Evolutionary conservation across 2,797 vertebrate species (phyloP).

Genomic region (Labroides dimidiatus): DNA sequence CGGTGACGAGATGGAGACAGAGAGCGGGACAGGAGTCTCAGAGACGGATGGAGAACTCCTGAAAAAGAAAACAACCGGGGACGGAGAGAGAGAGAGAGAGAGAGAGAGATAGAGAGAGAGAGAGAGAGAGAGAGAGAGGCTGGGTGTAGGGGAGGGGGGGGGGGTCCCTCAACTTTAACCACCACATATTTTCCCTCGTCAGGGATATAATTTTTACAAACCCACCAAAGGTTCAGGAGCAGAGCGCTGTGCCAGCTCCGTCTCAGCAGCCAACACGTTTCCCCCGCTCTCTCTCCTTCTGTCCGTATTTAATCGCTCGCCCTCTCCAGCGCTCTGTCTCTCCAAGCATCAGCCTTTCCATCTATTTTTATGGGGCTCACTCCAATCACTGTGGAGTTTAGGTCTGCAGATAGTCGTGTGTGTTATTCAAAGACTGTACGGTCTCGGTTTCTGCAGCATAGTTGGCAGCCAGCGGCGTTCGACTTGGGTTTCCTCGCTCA

Average conservation of each 20-base stretch:
- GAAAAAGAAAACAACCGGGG: slow-evolving; percentile 42
- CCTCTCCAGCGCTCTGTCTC: neutral
- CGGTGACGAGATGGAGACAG: slow-evolving; percentile 19
- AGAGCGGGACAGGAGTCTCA: slow-evolving; percentile 16
- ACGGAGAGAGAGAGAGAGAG: slow-evolving; percentile 44
- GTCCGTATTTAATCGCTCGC: slow-evolving; percentile 6
- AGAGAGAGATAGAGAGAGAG: slow-evolving; percentile 35
- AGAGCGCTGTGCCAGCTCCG: slow-evolving; percentile 70
- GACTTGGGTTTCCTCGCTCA: slow-evolving; percentile 14
- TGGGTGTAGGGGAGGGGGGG: slow-evolving; percentile 12
- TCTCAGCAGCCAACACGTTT: slow-evolving; percentile 52
- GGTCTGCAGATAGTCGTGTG: slow-evolving; percentile 22
- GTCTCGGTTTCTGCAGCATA: slow-evolving; percentile 34
- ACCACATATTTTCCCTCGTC: slow-evolving; percentile 79
- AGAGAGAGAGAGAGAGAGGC: slow-evolving; percentile 32
- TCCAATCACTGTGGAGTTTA: slow-evolving; percentile 47
- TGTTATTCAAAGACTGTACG: slow-evolving; percentile 49
- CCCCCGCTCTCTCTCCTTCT: slow-evolving; percentile 24
- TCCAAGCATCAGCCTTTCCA: slow-evolving; percentile 10
- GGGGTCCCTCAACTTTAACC: slow-evolving; percentile 66
- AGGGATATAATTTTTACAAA: slow-evolving; percentile 84
- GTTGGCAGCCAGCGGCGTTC: slow-evolving; percentile 34
- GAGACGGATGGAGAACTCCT: slow-evolving; percentile 41
- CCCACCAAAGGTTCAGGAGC: slow-evolving; percentile 78
- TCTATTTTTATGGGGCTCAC: slow-evolving; percentile 45